phyloP scores from a whole-genome alignment of 2,888 invertebrate species.

The Xylota sylvarum region DNA sequence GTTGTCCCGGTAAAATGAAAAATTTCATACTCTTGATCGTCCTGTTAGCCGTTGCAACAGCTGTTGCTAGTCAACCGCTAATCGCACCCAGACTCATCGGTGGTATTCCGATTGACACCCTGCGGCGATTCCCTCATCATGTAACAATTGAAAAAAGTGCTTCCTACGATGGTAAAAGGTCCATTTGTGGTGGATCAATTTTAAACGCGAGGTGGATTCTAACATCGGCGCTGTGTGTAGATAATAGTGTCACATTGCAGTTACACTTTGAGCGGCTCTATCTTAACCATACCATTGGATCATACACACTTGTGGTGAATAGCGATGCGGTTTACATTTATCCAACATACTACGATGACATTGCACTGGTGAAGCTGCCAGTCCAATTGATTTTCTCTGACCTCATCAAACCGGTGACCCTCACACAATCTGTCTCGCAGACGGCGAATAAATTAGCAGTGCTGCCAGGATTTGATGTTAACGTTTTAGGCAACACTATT shows the following conservation, averaged over 20 bases:
- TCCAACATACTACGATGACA: constrained; percentile 69
- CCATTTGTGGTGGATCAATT: constrained; percentile 68
- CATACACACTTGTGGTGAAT: constrained; percentile 28
- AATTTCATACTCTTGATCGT: not conserved
- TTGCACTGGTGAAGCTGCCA: constrained; percentile 68
- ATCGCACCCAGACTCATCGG: constrained; percentile 43
- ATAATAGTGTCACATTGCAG: not conserved
- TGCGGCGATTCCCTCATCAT: constrained; percentile 72
- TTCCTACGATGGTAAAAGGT: too few relatives aligned
- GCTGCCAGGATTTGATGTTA: constrained; percentile 64
- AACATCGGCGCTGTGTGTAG: constrained; percentile 60
- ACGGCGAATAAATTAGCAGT: constrained; percentile 50
- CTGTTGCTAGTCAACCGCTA: not conserved
- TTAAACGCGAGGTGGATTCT: constrained; percentile 61
- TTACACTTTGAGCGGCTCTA: constrained; percentile 39
- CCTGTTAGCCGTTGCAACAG: not conserved
- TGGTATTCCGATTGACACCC: constrained; percentile 62
- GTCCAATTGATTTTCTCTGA: constrained; percentile 37
- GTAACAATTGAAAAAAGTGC: constrained; percentile 35
- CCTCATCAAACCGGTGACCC: constrained; percentile 2
- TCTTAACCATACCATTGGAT: constrained; percentile 8
- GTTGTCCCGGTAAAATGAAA: constrained; percentile 28
- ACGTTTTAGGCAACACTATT: too few relatives aligned
- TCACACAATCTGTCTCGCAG: not conserved
- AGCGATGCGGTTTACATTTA: constrained; percentile 29